phyloP scores from a whole-genome alignment of 2,113 vertebrate genomes.

The Sebastes fasciatus region DNA sequence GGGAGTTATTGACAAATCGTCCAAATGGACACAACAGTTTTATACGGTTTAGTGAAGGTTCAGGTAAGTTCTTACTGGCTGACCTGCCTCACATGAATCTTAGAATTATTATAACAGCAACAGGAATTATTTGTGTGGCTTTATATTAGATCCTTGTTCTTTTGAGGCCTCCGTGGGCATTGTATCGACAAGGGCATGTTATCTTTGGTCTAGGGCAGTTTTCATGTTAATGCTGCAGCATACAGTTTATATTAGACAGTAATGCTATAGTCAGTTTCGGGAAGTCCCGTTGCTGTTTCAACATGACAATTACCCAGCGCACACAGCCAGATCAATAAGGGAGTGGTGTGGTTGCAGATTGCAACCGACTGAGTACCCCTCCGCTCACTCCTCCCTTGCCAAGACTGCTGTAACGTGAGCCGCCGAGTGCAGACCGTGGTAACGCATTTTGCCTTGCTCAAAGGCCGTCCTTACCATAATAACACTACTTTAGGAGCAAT shows the following conservation, averaged over 20 bases:
- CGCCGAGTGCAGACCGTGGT: too few relatives aligned
- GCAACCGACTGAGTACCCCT: too few relatives aligned
- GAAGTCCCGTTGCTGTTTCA: neutral
- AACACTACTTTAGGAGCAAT: too few relatives aligned
- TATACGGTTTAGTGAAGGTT: conserved; percentile 10
- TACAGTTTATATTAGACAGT: neutral
- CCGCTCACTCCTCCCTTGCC: too few relatives aligned
- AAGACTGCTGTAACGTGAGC: too few relatives aligned
- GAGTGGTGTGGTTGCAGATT: too few relatives aligned
- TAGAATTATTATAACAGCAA: neutral
- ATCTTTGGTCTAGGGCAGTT: neutral
- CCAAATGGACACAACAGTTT: conserved; percentile 61
- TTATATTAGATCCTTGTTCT: neutral
- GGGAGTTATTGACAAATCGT: conserved; percentile 65
- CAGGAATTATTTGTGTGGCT: neutral
- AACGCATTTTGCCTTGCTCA: too few relatives aligned
- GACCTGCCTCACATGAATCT: neutral
- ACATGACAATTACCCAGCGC: neutral
- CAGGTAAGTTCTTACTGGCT: conserved; percentile 10
- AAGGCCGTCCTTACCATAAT: too few relatives aligned
- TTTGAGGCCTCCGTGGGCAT: neutral
- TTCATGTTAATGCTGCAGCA: neutral
- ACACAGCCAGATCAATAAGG: neutral
- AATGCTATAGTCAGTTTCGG: neutral
- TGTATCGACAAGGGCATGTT: neutral